A percentile compares a stretch with the other conserved stretches of the same genome.
phyloP scores from a whole-genome alignment of 2,113 vertebrate genomes.

The Apteryx owenii region DNA sequence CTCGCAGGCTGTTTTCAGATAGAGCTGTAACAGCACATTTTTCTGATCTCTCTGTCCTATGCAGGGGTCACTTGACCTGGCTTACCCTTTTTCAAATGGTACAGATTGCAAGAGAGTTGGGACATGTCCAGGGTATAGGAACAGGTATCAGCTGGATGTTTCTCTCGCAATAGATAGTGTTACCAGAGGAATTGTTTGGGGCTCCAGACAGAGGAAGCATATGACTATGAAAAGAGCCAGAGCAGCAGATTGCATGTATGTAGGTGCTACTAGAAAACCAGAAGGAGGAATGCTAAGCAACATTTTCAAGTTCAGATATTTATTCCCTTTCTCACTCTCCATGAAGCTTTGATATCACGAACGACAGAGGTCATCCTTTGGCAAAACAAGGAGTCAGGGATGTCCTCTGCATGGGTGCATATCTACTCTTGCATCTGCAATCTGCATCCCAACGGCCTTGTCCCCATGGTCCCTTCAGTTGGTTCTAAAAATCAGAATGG shows the following conservation, averaged over 20 bases:
- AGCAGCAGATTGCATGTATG: background rate
- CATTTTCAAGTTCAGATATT: background rate
- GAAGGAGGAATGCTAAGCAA: background rate
- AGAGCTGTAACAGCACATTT: constrained; percentile 48
- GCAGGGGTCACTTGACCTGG: constrained; percentile 6
- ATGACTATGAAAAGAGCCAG: background rate
- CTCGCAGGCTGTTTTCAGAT: constrained; percentile 41
- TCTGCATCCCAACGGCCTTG: background rate
- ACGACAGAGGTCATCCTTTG: background rate
- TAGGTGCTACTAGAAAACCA: background rate
- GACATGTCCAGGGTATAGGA: background rate
- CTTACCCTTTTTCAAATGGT: background rate
- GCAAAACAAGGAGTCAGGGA: background rate
- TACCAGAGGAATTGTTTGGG: background rate
- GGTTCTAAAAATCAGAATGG: background rate
- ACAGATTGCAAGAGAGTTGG: background rate
- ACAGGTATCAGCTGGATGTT: background rate
- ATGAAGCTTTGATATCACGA: background rate
- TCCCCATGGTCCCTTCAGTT: background rate
- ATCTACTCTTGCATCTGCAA: background rate
- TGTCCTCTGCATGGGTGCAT: background rate
- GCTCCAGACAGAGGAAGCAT: background rate
- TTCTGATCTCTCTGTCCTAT: constrained; percentile 18
- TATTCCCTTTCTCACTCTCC: background rate
- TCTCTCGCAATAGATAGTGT: background rate